Evolutionary conservation across 2,888 invertebrate genomes (phyloP).

Genomic region (Hymenopus coronatus): DNA sequence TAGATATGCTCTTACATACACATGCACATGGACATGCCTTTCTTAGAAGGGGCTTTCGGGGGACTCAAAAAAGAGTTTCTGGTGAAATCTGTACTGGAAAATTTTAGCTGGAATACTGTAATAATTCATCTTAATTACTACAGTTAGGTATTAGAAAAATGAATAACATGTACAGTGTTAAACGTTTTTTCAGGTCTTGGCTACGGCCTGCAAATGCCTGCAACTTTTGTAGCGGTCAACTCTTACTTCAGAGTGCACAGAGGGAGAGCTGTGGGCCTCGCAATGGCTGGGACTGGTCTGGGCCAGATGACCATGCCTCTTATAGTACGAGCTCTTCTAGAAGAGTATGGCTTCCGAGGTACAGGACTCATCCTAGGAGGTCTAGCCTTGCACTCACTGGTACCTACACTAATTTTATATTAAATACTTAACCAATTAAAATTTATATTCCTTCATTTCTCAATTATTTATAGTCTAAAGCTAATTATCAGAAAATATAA

Average conservation of each 20-base stretch:
- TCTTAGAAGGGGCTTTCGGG: too few species aligned
- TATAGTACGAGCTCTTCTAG: conserved; percentile 60
- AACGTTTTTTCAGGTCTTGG: conserved; percentile 56
- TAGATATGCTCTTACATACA: too few species aligned
- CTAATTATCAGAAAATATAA: too few species aligned
- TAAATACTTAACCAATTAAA: too few species aligned
- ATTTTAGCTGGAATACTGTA: background rate
- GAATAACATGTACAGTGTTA: background rate
- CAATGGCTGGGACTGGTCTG: conserved; percentile 71
- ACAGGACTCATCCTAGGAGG: conserved; percentile 63
- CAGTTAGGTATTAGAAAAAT: background rate
- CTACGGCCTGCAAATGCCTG: conserved; percentile 67
- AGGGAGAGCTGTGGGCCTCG: conserved; percentile 70
- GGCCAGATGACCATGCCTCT: conserved; percentile 75
- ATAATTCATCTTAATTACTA: background rate
- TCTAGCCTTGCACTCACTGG: conserved; percentile 59
- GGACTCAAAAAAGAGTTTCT: conserved; percentile 30
- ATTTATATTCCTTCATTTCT: too few species aligned
- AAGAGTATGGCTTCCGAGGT: conserved; percentile 61
- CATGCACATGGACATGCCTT: too few species aligned
- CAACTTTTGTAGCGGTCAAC: conserved; percentile 69
- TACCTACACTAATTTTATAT: background rate
- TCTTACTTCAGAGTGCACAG: conserved; percentile 66
- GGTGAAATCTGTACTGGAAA: too few species aligned
- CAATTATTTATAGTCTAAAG: too few species aligned